A percentile compares a stretch with the other conserved stretches of the same genome.
Evolutionary conservation across 2,888 invertebrate genomes (phyloP).

Genomic region (Megamerina dolium): DNA sequence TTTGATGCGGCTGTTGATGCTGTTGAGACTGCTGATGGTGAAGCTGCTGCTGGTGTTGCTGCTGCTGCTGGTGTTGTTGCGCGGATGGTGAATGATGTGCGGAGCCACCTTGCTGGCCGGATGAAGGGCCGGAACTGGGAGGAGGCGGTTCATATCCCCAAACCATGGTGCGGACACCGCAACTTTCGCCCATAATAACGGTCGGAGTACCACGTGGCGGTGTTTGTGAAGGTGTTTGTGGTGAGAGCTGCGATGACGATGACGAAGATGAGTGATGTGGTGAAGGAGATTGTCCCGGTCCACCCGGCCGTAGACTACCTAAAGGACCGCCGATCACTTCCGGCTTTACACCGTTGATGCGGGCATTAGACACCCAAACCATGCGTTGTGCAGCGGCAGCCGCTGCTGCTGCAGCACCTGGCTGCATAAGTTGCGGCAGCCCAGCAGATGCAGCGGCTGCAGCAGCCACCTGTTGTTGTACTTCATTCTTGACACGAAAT

Average conservation of each 20-base stretch:
- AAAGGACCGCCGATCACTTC: slow-evolving; percentile 66
- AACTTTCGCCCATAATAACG: slow-evolving; percentile 90
- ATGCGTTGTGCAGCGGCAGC: slow-evolving; percentile 46
- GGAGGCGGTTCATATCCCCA: slow-evolving; percentile 57
- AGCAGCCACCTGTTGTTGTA: slow-evolving; percentile 42
- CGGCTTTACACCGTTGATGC: slow-evolving; percentile 75
- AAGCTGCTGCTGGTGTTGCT: slow-evolving; percentile 17
- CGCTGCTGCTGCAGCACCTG: slow-evolving; percentile 36
- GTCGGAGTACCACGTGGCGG: slow-evolving; percentile 66
- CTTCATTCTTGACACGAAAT: slow-evolving; percentile 49
- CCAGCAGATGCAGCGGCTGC: slow-evolving; percentile 31
- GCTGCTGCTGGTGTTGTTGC: slow-evolving; percentile 18
- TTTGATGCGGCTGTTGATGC: slow-evolving; percentile 29
- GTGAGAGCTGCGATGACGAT: slow-evolving; percentile 45
- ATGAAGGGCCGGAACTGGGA: slow-evolving; percentile 14
- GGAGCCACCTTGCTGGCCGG: slow-evolving; percentile 4
- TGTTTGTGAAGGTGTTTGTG: slow-evolving; percentile 48
- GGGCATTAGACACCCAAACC: slow-evolving; percentile 58
- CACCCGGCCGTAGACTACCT: slow-evolving; percentile 38
- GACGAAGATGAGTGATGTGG: slow-evolving; percentile 45
- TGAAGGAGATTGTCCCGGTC: slow-evolving; percentile 41
- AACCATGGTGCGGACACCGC: slow-evolving; percentile 71
- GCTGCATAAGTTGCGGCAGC: slow-evolving; percentile 43
- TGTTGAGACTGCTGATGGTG: slow-evolving; percentile 21
- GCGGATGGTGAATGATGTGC: slow-evolving; percentile 20